phyloP scores from a whole-genome alignment of 2,113 vertebrate genomes.

The Mastomys coucha region DNA sequence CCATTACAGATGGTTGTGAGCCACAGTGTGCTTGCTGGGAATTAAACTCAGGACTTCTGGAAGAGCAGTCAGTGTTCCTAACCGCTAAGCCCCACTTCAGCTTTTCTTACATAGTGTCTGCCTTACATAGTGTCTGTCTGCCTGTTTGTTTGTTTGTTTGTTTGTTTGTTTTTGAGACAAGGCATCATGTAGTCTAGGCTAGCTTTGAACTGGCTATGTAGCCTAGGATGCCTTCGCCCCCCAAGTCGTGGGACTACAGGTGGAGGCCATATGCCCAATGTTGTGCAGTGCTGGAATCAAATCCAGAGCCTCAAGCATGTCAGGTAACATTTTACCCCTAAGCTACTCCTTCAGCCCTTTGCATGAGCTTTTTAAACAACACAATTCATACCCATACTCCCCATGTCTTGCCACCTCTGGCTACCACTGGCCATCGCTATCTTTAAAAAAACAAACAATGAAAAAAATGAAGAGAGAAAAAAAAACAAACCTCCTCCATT shows the following conservation, averaged over 20 bases:
- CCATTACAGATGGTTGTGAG: no score
- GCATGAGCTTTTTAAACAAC: neutral
- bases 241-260: neutral
- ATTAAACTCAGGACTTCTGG: no score
- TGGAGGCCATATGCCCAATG: no score
- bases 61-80: no score
- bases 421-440: neutral
- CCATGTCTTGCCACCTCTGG: neutral
- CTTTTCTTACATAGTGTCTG: neutral
- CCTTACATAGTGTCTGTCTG: neutral
- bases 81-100: neutral
- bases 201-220: neutral
- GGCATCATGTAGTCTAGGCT: neutral
- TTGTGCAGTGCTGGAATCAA: neutral
- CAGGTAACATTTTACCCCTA: neutral
- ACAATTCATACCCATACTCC: neutral
- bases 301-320: neutral
- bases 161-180: neutral
- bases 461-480: neutral
- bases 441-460: neutral
- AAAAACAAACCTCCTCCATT: neutral
- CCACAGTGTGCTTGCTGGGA: no score
- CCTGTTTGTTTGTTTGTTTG: neutral
- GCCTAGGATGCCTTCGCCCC: neutral
- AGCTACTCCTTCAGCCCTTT: neutral